Base-by-base conservation (phyloP, 2,113 vertebrate genomes). In the Alexandromys fortis region DNA sequence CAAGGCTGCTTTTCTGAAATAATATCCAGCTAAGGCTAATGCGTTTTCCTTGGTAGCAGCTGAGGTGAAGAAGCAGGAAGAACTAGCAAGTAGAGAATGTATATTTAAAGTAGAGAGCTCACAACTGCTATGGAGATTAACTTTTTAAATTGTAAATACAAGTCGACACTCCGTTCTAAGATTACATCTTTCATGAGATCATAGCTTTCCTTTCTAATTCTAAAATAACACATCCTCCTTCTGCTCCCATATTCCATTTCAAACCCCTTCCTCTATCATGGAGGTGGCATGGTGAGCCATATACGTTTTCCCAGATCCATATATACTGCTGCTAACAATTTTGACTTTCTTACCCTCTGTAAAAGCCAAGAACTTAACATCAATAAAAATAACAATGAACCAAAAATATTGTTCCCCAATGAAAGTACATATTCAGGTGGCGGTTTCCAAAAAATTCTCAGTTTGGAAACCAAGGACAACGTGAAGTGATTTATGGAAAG, bases 321-420 rank as follows among this genome's bases (percentile, higher is more conserved):
- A 77, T 13, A 61, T 35, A 58, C 45, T 73, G 33, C 24, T 92
- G 67, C 30, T 72, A 94, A 61, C 14, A 92, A 83, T 67, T 78
- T 88, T 81, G n/a, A 96, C 47, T 93, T 91, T 89, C 45, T 65
- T 75, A 90, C 47, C 78, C 86, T 86, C 45, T 72, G 28, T n/a
- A 61, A 47, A 85, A 86, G 94, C 94, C 95, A 97, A 97, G 92
- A 97, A 87, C 78, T 83, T 94, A 73, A 95, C 90, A 97, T 95
- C 92, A 96, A 79, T 93, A 94, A 97, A 73, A 97, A 95, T 2
- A 65, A 92, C 45, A 81, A 49, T 45, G 24, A 35, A 75, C 83
- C 94, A 91, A 94, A 97, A 94, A 87, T 92, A 79, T 88, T 88
- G 89, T 93, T 97, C 97, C 93, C 94, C 93, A 77, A 95, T 95